Evolutionary conservation across 2,888 invertebrate species (phyloP).

Genomic region (Apodemia duryi): DNA sequence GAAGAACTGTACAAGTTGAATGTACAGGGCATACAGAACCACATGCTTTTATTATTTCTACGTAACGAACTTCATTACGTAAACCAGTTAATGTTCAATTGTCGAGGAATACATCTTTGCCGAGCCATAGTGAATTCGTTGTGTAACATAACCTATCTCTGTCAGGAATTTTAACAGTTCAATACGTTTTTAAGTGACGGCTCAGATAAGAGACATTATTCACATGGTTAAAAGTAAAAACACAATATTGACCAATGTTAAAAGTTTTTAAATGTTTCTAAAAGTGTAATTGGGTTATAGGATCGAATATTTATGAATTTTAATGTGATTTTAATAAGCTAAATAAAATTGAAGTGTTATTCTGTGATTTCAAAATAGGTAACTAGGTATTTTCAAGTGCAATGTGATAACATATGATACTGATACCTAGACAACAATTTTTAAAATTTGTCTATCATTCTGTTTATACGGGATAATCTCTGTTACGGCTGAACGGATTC

Average conservation of each 20-base stretch:
- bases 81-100: conserved; percentile 12
- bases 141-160: neutral
- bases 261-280: neutral
- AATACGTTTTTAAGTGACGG: conserved; percentile 4
- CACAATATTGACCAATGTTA: neutral
- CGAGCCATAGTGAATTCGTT: conserved; percentile 1
- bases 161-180: conserved; percentile 12
- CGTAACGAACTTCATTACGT: conserved; percentile 15
- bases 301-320: no score
- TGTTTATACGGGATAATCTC: no score
- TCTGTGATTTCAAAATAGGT: no score
- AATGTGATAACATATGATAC: no score
- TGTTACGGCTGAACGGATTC: no score
- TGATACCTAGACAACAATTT: no score
- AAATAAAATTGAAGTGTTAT: no score
- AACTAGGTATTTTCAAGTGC: no score
- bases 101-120: neutral
- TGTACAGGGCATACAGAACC: conserved; percentile 3
- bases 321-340: no score
- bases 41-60: conserved; percentile 14
- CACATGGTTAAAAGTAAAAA: neutral
- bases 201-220: neutral
- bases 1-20: conserved; percentile 11
- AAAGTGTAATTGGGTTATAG: no score
- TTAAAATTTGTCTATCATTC: no score